Evolutionary conservation across 2,113 vertebrate species (phyloP).

Genomic region (Scomber colias): DNA sequence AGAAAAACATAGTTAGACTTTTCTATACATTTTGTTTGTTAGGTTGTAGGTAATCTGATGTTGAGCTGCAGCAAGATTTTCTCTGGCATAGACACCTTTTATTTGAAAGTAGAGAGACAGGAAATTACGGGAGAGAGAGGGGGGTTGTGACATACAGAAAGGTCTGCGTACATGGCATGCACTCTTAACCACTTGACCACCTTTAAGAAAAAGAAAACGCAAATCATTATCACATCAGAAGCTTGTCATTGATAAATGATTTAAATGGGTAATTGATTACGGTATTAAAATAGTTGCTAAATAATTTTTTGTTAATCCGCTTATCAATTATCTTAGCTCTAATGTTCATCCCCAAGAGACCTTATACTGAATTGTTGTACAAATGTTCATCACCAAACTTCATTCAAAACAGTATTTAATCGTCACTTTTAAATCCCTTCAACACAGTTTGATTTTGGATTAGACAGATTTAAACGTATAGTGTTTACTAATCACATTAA

Average conservation of each 20-base stretch:
- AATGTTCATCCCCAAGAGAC: background rate
- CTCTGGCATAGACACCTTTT: no score
- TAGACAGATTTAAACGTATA: background rate
- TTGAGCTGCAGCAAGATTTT: background rate
- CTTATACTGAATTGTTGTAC: background rate
- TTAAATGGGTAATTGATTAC: no score
- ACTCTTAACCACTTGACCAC: no score
- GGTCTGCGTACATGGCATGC: no score
- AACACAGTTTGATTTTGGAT: conserved; percentile 14
- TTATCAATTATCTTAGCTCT: background rate
- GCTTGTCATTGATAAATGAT: no score
- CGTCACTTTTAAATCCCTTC: background rate
- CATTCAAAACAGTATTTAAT: background rate
- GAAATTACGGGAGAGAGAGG: no score
- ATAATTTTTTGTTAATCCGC: background rate
- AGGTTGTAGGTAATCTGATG: no score
- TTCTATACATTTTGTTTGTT: background rate
- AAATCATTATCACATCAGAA: no score
- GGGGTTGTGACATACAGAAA: no score
- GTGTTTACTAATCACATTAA: conserved; percentile 8
- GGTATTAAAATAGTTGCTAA: background rate
- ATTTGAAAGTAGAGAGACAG: no score
- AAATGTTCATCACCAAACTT: background rate
- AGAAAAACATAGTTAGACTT: background rate
- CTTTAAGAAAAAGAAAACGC: no score